Conservation (phyloP, 37 sponge, comb jelly and placozoan genomes). For the Aphrocallistes beatrix region DNA sequence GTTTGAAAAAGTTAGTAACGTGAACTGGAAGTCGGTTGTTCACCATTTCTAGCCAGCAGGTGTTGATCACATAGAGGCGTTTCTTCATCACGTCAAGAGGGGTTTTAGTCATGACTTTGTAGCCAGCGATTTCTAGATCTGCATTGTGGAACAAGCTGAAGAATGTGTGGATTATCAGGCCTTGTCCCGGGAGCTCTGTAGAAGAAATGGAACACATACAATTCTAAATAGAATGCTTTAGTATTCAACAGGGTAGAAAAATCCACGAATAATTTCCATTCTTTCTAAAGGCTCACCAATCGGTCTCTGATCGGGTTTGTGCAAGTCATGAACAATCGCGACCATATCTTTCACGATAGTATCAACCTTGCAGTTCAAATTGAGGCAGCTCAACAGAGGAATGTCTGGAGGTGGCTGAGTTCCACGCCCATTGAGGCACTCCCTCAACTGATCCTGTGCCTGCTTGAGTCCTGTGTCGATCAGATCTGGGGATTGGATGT, state of each 20-base stretch:
- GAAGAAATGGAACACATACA: no score
- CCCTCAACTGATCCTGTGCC: slow-evolving; percentile 5
- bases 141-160: slow-evolving; percentile 4
- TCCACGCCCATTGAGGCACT: neutral
- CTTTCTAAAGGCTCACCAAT: neutral
- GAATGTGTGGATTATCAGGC: slow-evolving; percentile 1
- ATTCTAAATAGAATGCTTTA: no score
- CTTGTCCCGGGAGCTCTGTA: neutral
- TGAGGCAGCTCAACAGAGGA: neutral
- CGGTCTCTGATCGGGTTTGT: neutral
- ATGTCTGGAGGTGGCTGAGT: neutral
- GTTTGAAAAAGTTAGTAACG: neutral
- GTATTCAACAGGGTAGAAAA: no score
- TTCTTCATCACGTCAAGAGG: neutral
- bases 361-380: neutral
- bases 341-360: slow-evolving; percentile 10
- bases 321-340: neutral
- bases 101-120: neutral
- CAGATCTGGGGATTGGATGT: neutral
- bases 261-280: no score
- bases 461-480: neutral
- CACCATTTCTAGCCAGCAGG: neutral
- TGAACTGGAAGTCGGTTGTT: neutral
- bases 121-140: neutral
- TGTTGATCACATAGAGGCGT: neutral